Base-by-base conservation (phyloP, 92 coral and sea anemone species). In the Micromussa lordhowensis region DNA sequence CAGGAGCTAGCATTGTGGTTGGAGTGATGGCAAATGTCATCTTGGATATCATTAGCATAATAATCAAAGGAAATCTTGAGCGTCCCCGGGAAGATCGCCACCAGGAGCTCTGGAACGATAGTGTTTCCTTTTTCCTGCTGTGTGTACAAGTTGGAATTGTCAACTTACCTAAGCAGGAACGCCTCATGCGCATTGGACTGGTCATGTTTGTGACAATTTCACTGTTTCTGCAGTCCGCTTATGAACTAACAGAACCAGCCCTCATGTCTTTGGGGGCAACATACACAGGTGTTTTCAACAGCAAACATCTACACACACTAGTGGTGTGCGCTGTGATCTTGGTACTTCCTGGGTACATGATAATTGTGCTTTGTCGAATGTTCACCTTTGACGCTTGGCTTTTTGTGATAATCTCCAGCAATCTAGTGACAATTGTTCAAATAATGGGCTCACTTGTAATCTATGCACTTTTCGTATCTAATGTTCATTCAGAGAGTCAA, bases 331-430 rank as follows among this genome's bases (percentile, higher is more conserved):
- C 91, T 3, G 10, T 91, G 44, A 86, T 97, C 24, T 80, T 97
- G n/a, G 36, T 94, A 19, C 84, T 96, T 29, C 95, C 98, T 68
- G 87, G 90, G 9, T 92, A 86, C 63, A 86, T 94, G 91, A 88
- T 95, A 34, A 86, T 91, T 77, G 91, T 89, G 1, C 88, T 97
- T 32, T 97, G 98, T 78, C 77, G 89, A 9, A 87, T 91, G 82
- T 97, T 97, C 73, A 85, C 91, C 15, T 86, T 95, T 79, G 96
- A 95, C 40, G 93, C 96, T 0, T 97, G 99, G 99, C 88, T 96
- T 80, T 94, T 97, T 74, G 96, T 96, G 53, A 92, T 97, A 18
- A 89, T 96, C 59, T 97, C 98, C 35, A 96, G 96, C 57, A 96
- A 97, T 53, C 87, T 96, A 15, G 99, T 95, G 57, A 96, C 97